A percentile compares a stretch with the other conserved stretches of the same genome.
These are phyloP conservation scores for Chloebia gouldiae DNA, from an alignment of 2,113 vertebrate genomes.

Conservation along the genomic window DNA sequence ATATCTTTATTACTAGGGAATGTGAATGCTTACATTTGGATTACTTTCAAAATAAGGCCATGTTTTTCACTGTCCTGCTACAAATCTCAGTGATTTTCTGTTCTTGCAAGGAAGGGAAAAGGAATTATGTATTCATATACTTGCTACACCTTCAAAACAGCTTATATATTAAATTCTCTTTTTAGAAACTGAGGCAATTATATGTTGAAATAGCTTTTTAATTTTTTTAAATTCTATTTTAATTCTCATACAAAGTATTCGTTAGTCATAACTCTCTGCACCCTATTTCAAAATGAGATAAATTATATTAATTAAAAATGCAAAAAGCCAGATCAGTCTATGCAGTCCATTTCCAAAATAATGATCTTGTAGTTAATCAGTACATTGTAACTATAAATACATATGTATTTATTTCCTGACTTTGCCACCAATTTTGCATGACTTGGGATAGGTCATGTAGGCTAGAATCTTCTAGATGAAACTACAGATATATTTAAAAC, in stretches of 20 bases:
- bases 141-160: background rate
- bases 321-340: constrained; percentile 14
- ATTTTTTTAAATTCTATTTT: constrained; percentile 1
- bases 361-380: background rate
- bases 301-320: constrained; percentile 52
- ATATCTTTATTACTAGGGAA: background rate
- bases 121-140: background rate
- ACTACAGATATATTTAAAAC: background rate
- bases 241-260: constrained; percentile 1
- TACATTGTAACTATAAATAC: constrained; percentile 1
- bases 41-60: background rate
- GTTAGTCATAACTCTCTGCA: background rate
- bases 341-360: constrained; percentile 11
- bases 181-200: background rate
- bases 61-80: background rate
- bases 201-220: background rate
- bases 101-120: background rate
- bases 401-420: background rate
- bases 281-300: constrained; percentile 11
- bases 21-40: background rate
- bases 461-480: background rate
- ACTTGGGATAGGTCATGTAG: background rate
- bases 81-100: background rate
- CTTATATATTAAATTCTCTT: background rate
- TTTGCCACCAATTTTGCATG: background rate